Conservation (phyloP, 2,113 vertebrate genomes). For the Suricata suricatta region DNA sequence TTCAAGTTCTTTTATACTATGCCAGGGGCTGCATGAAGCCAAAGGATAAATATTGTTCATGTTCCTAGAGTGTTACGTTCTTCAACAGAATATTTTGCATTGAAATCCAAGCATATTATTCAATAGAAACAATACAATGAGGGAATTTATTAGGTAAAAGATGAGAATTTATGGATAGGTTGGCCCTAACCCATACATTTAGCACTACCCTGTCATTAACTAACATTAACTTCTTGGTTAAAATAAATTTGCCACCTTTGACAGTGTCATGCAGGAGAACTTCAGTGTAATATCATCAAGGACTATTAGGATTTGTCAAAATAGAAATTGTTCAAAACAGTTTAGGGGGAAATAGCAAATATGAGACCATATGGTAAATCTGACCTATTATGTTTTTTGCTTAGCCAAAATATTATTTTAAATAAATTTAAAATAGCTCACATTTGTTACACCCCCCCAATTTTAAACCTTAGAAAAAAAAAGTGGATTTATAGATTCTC, state of each 20-base stretch:
- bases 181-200: not conserved
- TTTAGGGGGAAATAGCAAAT: not conserved
- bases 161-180: not conserved
- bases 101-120: not conserved
- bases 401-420: not conserved
- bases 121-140: not conserved
- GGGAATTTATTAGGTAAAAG: not conserved
- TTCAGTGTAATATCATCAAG: not conserved
- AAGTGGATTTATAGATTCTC: not conserved
- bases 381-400: not conserved
- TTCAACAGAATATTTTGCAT: not conserved
- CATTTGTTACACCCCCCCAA: not conserved
- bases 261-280: not conserved
- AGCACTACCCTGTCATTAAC: not conserved
- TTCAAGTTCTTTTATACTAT: not conserved
- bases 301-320: not conserved
- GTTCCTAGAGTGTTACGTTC: not conserved
- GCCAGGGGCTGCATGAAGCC: rapidly evolving
- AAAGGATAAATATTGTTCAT: not conserved
- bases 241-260: not conserved
- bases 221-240: not conserved
- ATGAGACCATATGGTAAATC: not conserved
- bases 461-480: not conserved
- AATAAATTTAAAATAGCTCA: not conserved
- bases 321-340: not conserved